Base-by-base conservation (phyloP, 2,888 invertebrate genomes). In the Apocheima hispidaria region DNA sequence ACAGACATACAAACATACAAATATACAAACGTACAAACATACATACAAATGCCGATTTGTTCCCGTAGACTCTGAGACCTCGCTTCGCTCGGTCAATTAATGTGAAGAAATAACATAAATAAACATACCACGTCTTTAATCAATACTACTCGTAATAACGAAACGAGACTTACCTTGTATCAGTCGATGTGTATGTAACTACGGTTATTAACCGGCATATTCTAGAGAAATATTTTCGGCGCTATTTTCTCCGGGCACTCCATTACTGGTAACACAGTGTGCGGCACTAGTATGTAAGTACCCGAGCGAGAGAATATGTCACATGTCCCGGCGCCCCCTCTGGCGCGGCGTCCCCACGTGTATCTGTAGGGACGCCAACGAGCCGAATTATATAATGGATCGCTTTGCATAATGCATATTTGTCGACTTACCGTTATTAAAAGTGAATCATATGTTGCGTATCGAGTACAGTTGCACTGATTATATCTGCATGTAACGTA, bases 231-330 rank as follows among this genome's bases (percentile, higher is more conserved):
- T 69, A 75, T 71, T 77, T 76, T 75, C 68, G 61, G 66, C 67
- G 67, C 73, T 71, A 77, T 80, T 79, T 75, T 73, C 74, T 75
- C 72, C 69, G 75, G 75, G 75, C 74, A 80, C 82, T 85, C 82
- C 81, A 85, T 88, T 88, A 88, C 79, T 70, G 75, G 81, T 81
- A 82, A 79, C 80, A 83, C 77, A 77, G 82, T 28, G 16, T 30
- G 73, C 82, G 80, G 78, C 80, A 79, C 78, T 81, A 82, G 75
- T 78, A 74, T 78, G 79, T 84, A 86, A 87, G 84, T 82, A 84
- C 83, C 77, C 83, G 58, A 63, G 74, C 81, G 79, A 83, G 86
- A 80, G 87, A 90, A 89, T 88, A 87, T 88, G 90, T 90, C 88
- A 87, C 85, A 77, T 82, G 86, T 83, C 79, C 80, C 72, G 72